Evolutionary conservation across 2,888 invertebrate species (phyloP).

Genomic region (Eilema sororculum): DNA sequence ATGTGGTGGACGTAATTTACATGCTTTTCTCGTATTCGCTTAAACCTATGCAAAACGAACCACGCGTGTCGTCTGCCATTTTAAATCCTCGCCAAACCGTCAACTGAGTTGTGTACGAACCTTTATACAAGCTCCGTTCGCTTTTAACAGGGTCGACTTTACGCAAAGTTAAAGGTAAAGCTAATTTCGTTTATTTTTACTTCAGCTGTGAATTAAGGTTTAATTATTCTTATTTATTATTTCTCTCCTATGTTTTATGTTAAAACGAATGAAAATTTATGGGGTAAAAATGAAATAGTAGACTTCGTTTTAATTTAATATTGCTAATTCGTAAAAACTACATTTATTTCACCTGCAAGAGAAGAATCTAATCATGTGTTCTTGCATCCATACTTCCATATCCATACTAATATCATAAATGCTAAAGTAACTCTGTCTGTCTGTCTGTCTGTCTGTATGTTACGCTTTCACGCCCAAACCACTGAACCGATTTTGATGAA

Average conservation of each 20-base stretch:
- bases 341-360: background rate
- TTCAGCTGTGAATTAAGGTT: slow-evolving; percentile 63
- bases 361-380: background rate
- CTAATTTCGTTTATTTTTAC: slow-evolving; percentile 72
- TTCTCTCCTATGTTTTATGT: slow-evolving; percentile 48
- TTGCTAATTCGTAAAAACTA: background rate
- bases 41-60: slow-evolving; percentile 49
- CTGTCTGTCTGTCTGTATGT: no score
- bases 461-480: no score
- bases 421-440: no score
- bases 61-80: slow-evolving; percentile 35
- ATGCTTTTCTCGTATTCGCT: slow-evolving; percentile 45
- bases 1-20: slow-evolving; percentile 42
- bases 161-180: slow-evolving; percentile 56
- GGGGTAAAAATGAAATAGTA: background rate
- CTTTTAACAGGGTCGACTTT: slow-evolving; percentile 52
- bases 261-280: background rate
- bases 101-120: slow-evolving; percentile 37
- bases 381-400: no score
- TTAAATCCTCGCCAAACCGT: slow-evolving; percentile 26
- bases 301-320: background rate
- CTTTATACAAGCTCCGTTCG: slow-evolving; percentile 41
- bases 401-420: no score
- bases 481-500: no score
- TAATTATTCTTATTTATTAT: slow-evolving; percentile 65